Evolutionary conservation across 2,113 vertebrate genomes (phyloP).

Genomic region (Anthoscopus minutus): DNA sequence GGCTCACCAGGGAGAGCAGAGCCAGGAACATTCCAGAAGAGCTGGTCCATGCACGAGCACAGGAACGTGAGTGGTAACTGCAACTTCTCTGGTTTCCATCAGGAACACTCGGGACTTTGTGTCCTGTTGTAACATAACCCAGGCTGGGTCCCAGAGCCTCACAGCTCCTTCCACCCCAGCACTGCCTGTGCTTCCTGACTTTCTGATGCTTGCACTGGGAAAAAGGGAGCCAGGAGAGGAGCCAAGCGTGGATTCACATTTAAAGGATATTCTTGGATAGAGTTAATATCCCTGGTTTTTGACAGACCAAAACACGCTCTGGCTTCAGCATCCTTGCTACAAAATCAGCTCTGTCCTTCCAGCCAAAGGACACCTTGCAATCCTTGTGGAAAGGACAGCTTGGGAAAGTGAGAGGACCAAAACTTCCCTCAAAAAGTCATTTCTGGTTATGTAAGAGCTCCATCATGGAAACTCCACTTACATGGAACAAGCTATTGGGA

Average conservation of each 20-base stretch:
- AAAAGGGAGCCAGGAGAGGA: background rate
- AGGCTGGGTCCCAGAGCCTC: background rate
- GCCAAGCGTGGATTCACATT: background rate
- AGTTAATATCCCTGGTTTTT: background rate
- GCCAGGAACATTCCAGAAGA: background rate
- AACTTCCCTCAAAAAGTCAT: background rate
- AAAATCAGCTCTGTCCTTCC: background rate
- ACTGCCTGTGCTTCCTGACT: background rate
- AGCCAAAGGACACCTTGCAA: background rate
- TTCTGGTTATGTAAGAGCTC: background rate
- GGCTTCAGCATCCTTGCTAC: background rate
- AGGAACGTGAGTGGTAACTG: background rate
- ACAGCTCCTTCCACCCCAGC: background rate
- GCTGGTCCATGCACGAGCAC: background rate
- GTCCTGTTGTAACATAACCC: background rate
- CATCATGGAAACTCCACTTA: background rate
- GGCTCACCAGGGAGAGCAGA: background rate
- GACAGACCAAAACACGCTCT: background rate
- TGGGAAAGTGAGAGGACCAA: background rate
- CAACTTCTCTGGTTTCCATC: background rate
- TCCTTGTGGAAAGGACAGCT: background rate
- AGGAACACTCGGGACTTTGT: background rate
- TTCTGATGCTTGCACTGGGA: background rate
- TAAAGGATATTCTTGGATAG: background rate
- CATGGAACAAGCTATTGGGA: accelerated